phyloP scores from a whole-genome alignment of 2,797 vertebrate species.

The Pipistrellus pipistrellus region DNA sequence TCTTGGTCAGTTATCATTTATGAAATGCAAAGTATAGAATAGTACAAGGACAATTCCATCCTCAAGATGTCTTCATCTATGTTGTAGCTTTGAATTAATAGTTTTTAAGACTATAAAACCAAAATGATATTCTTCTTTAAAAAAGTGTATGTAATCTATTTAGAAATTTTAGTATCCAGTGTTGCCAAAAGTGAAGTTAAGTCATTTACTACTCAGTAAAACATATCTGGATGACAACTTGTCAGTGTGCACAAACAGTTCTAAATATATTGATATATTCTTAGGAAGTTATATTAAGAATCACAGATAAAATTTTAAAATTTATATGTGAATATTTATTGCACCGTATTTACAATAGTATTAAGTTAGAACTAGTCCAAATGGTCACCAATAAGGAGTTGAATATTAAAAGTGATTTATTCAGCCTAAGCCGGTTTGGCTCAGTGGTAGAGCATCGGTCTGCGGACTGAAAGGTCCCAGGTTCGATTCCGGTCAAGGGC shows the following conservation, averaged over 20 bases:
- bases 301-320: not conserved
- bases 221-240: not conserved
- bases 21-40: not conserved
- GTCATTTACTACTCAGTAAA: not conserved
- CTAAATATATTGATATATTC: not conserved
- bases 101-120: not conserved
- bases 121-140: not conserved
- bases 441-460: too few relatives aligned
- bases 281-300: conserved; percentile 3
- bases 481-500: too few relatives aligned
- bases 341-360: not conserved
- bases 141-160: not conserved
- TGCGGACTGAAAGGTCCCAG: too few relatives aligned
- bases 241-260: not conserved
- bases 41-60: not conserved
- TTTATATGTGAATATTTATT: not conserved
- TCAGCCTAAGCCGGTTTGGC: too few relatives aligned
- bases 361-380: not conserved
- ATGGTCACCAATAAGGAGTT: not conserved
- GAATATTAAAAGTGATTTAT: not conserved
- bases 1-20: not conserved
- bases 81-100: not conserved
- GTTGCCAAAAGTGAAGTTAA: conserved; percentile 1
- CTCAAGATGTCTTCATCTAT: not conserved
- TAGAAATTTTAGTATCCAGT: not conserved